Base-by-base conservation (phyloP, 1,140 invertebrate species). In the Microplitis mediator region DNA sequence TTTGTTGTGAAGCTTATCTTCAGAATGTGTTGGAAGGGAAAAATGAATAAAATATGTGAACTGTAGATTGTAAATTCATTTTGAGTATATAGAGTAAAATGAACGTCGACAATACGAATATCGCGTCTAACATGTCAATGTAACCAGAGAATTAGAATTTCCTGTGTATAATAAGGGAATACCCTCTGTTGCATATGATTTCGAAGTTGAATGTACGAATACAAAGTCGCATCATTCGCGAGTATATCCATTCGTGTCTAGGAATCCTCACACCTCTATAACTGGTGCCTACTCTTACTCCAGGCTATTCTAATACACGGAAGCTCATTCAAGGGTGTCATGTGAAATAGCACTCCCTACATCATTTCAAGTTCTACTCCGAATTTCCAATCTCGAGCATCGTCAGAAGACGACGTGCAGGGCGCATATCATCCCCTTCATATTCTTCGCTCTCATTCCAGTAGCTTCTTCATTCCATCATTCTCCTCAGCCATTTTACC, bases 241-340 rank as follows among this genome's bases (percentile, higher is more conserved):
- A 45, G 68, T 69, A 39, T 69, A 69, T 69, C 56, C 60, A 69
- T 60, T 69, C 68, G 23, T 45, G 39, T 39, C 56, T 62, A 14
- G 56, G 16, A 58, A 58, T 58, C 23, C 23, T 31, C 8, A 45
- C 39, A 45, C 39, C 11, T 45, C 6, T 11, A 11, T 45, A 45
- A 45, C 39, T 16, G 2, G 5, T n/a, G 31, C 56, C 16, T 56
- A 45, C 76, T 73, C 71, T 23, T 16, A 58, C 68, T 74, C 70
- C 73, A 73, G 68, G 74, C 77, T 75, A 78, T 80, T 76, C 77
- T 80, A 82, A 79, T 81, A 79, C 76, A 60, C 66, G 56, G 14
- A 45, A 82, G 81, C 81, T 77, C 80, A 82, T 82, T 82, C 79
- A 80, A 73, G 79, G 75, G 76, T 81, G 80, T 83, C 81, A 81